Percentiles rank a stretch among this genome's conserved stretches.
These are phyloP conservation scores for Brachionus sp. DNA, from an alignment of 1,140 invertebrate genomes.

Conservation along the genomic window DNA sequence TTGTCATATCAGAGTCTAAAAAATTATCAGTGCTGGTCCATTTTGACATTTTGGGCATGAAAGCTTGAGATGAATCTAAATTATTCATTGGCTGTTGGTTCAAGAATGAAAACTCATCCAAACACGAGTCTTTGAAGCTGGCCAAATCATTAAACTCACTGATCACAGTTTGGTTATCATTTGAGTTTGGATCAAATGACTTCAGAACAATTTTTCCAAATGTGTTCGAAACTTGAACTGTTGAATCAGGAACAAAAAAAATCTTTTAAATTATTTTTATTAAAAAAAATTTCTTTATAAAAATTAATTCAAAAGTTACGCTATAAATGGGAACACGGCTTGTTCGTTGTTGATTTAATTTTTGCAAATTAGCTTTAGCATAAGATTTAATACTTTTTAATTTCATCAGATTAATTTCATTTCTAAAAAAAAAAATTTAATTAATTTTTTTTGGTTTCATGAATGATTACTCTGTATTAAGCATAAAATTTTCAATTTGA, in stretches of 20 bases:
- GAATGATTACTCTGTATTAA: neutral
- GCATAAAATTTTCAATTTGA: conserved; percentile 40
- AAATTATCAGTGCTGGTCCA: conserved; percentile 33
- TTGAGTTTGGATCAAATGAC: conserved; percentile 27
- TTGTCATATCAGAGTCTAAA: neutral
- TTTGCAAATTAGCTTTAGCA: conserved; percentile 31
- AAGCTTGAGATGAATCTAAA: neutral
- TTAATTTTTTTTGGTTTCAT: neutral
- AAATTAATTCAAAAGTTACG: neutral
- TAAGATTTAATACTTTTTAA: conserved; percentile 36
- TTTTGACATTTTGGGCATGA: neutral
- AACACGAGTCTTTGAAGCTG: neutral
- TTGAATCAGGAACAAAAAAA: conserved; percentile 43
- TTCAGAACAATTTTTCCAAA: conserved; percentile 43
- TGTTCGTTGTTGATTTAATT: conserved; percentile 26
- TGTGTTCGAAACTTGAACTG: conserved; percentile 22
- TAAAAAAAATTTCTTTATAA: neutral
- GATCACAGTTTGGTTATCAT: conserved; percentile 6
- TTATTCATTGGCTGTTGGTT: neutral
- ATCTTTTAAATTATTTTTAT: conserved; percentile 28
- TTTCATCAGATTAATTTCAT: conserved; percentile 34
- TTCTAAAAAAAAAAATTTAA: conserved; percentile 12
- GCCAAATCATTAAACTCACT: conserved; percentile 13
- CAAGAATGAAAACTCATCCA: neutral
- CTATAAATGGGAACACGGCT: conserved; percentile 39